Evolutionary conservation across 2,888 invertebrate species (phyloP).

Genomic region (Lamellibrachia columna): DNA sequence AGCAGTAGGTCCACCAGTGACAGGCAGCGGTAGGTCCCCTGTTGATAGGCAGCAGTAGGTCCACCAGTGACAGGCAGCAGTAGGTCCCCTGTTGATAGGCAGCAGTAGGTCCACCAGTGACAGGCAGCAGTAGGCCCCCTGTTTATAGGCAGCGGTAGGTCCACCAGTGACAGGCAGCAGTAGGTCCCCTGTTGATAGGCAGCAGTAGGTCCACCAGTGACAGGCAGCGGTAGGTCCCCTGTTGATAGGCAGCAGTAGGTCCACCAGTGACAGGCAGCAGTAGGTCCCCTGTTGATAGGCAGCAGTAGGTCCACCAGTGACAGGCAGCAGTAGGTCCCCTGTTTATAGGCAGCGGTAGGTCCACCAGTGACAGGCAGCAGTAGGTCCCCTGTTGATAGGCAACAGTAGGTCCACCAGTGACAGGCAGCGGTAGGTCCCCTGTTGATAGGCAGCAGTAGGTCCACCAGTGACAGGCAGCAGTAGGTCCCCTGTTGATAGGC

Average conservation of each 20-base stretch:
- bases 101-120: not conserved
- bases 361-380: not conserved
- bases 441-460: not conserved
- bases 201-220: no score
- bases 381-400: not conserved
- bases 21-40: not conserved
- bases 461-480: no score
- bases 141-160: not conserved
- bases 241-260: no score
- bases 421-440: not conserved
- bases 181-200: not conserved
- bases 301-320: not conserved
- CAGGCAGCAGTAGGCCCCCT: not conserved
- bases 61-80: no score
- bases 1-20: not conserved
- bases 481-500: no score
- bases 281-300: not conserved
- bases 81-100: no score
- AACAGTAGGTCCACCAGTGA: not conserved
- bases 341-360: not conserved
- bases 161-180: not conserved
- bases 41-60: no score
- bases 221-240: no score
- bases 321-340: not conserved
- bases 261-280: no score